Base-by-base conservation (phyloP, 1,140 invertebrate genomes). In the Lucilia sericata region DNA sequence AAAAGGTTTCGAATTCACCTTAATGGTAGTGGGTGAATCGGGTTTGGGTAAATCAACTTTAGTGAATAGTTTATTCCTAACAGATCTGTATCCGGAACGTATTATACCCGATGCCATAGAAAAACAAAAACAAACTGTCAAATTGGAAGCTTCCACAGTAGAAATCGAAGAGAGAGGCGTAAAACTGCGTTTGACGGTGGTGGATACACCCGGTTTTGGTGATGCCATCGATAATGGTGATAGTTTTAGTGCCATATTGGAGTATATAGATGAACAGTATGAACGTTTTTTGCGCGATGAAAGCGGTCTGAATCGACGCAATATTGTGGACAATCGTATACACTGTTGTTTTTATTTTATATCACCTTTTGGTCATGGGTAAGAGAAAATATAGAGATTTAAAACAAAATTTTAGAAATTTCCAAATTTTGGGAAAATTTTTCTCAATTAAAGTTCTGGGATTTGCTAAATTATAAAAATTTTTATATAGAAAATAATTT, bases 301-400 rank as follows among this genome's bases (percentile, higher is more conserved):
- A 91, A 97, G 96, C 89, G 97, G 97, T 9, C 93, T 98, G 14
- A 98, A 98, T 91, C 93, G 97, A 75, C 94, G 97, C 86, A 97
- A 98, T 88, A 98, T 98, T 86, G 95, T 97, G 74, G 97, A 98
- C 88, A 98, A 97, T 91, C 94, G 97, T 91, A 96, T 98, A 89
- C 97, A 98, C 91, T 98, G 97, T 91, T 99, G 98, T 92, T 97
- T 99, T 88, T 99, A 99, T 92, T 99, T 99, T 91, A 99, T 99
- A 89, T 98, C 98, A 74, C 99, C 99, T 17, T 98, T 98, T 92
- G 98, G 98, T 47, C 98, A 99, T 93, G 98, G 98, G 95, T 96
- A 93, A 88, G 90, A 30, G 17, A 25, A 0, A 70, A 21, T 70
- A 2, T n/a, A 47, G 36, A 2, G 1, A 19, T 81, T 21, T 25